A percentile compares a stretch with the other conserved stretches of the same genome.
Conservation (phyloP, 2,113 vertebrate species). For the Bubo bubo region DNA sequence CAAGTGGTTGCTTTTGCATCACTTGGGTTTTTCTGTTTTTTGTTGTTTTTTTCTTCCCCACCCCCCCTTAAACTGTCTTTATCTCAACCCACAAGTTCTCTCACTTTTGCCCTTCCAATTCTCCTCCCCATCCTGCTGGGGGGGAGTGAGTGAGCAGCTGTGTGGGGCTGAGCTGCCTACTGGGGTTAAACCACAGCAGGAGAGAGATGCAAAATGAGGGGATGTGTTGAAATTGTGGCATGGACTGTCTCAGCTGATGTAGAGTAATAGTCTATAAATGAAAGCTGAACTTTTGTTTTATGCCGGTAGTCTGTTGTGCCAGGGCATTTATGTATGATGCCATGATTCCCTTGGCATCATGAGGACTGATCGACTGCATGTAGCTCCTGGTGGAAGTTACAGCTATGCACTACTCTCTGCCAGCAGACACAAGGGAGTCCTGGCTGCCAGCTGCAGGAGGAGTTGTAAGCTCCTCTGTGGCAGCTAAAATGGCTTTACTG, state of each 20-base stretch:
- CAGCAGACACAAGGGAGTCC: neutral
- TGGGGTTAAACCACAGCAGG: neutral
- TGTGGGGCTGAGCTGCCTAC: neutral
- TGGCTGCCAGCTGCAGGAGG: neutral
- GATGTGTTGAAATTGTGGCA: neutral
- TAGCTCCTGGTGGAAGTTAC: rapidly evolving
- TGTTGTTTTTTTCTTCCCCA: neutral
- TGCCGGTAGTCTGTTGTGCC: neutral
- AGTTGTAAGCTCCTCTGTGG: neutral
- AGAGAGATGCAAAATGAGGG: neutral
- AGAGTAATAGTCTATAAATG: neutral
- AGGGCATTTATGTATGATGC: neutral
- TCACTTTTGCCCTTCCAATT: neutral
- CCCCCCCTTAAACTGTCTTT: neutral
- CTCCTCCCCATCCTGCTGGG: rapidly evolving
- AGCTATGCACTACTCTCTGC: neutral
- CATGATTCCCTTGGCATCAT: neutral
- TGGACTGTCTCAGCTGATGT: neutral
- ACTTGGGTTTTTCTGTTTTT: neutral
- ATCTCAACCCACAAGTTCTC: neutral
- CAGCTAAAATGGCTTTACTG: neutral
- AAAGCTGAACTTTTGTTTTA: neutral
- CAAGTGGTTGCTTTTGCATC: neutral
- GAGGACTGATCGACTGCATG: neutral
- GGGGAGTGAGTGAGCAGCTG: neutral